phyloP scores from a whole-genome alignment of 37 sponge, comb jelly and placozoan genomes.

The Bolinopsis microptera region DNA sequence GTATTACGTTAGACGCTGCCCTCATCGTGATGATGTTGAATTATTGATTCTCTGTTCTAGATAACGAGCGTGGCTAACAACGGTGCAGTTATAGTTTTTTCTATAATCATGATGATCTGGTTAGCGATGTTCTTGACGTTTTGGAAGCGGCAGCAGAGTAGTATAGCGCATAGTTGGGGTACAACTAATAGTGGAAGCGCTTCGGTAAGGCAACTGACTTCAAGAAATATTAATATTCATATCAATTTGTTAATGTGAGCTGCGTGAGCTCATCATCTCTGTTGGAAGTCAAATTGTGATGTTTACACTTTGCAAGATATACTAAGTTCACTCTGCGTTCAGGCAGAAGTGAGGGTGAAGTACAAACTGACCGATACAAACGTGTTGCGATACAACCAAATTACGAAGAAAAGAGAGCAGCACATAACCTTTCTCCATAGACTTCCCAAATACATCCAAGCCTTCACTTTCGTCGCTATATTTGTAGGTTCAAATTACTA shows the following conservation, averaged over 20 bases:
- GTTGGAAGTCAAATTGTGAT: background rate
- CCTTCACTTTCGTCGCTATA: conserved; percentile 6
- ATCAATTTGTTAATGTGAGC: too few species aligned
- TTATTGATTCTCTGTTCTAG: background rate
- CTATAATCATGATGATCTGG: conserved; percentile 60
- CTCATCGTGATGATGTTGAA: too few species aligned
- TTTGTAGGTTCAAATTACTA: background rate
- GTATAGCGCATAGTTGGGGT: conserved; percentile 55
- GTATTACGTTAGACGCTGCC: too few species aligned
- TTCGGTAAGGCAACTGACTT: conserved; percentile 28
- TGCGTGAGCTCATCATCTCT: too few species aligned
- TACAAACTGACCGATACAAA: background rate
- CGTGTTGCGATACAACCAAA: background rate
- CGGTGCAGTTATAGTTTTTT: conserved; percentile 48
- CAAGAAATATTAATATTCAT: too few species aligned
- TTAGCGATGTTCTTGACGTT: conserved; percentile 15
- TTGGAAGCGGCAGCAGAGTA: conserved; percentile 37
- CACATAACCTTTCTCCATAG: background rate
- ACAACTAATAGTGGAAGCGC: conserved; percentile 53
- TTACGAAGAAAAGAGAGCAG: background rate
- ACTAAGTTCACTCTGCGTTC: background rate
- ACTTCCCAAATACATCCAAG: background rate
- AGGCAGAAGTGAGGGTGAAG: conserved; percentile 54
- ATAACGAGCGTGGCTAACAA: conserved; percentile 52
- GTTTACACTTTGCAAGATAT: background rate